Conservation (phyloP, 1,140 invertebrate genomes). For the Aporrectodea caliginosa region DNA sequence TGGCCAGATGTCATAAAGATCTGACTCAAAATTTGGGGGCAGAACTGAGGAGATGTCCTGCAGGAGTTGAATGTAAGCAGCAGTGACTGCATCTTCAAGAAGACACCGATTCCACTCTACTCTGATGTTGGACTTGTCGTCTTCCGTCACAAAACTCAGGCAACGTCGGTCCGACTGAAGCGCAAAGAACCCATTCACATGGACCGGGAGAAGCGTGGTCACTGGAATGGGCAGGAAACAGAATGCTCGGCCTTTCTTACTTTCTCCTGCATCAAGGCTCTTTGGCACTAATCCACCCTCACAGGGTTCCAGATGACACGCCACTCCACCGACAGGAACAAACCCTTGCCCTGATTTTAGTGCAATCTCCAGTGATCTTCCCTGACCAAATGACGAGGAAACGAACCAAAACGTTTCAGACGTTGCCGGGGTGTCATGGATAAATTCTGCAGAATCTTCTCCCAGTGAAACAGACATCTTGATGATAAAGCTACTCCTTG, state of each 20-base stretch:
- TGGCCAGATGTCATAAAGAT: background rate
- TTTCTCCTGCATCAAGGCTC: background rate
- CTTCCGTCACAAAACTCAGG: slow-evolving; percentile 36
- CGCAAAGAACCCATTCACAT: slow-evolving; percentile 47
- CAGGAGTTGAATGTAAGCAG: slow-evolving; percentile 32
- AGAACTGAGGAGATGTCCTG: background rate
- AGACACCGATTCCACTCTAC: slow-evolving; percentile 42
- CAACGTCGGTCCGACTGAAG: slow-evolving; percentile 42
- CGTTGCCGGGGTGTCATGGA: background rate
- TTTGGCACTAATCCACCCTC: slow-evolving; percentile 17
- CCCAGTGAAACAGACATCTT: background rate
- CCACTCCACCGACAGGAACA: slow-evolving; percentile 40
- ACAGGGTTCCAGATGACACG: slow-evolving; percentile 25
- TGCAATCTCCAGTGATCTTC: slow-evolving; percentile 10
- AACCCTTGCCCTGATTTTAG: slow-evolving; percentile 12
- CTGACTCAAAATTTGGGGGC: background rate
- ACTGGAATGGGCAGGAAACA: slow-evolving; percentile 48
- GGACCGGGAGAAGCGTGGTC: slow-evolving; percentile 44
- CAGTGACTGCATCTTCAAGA: slow-evolving; percentile 39
- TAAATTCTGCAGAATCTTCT: background rate
- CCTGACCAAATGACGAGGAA: slow-evolving; percentile 13
- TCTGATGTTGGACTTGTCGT: slow-evolving; percentile 33
- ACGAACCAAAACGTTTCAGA: slow-evolving; percentile 9
- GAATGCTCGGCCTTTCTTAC: slow-evolving; percentile 40
- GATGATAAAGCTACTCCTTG: background rate